These are phyloP conservation scores for Chirona hameri DNA, from an alignment of 2,888 invertebrate genomes.

Conservation along the genomic window DNA sequence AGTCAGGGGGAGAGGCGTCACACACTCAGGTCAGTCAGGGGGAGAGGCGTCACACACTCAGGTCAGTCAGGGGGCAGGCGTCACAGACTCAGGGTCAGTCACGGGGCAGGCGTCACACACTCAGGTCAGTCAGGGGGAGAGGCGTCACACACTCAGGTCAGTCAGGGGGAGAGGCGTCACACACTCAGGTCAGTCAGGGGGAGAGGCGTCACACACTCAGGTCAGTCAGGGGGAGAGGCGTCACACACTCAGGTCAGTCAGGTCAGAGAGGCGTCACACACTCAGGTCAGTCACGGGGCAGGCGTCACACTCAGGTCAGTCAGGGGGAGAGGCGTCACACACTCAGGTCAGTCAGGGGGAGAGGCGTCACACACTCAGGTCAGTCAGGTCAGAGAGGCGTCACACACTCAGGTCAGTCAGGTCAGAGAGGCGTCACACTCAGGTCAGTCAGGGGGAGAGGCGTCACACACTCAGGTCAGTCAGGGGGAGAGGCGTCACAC, in stretches of 20 bases:
- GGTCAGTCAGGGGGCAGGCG: no score
- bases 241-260: neutral
- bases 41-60: neutral
- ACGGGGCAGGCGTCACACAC: neutral
- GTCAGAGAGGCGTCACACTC: neutral
- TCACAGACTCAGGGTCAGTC: no score
- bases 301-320: conserved; percentile 7
- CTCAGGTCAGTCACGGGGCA: neutral
- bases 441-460: no score
- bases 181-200: neutral
- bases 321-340: neutral
- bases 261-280: no score
- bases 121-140: neutral
- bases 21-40: neutral
- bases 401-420: conserved; percentile 2
- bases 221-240: neutral
- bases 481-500: neutral
- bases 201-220: neutral
- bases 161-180: no score
- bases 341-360: neutral
- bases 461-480: neutral
- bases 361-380: no score
- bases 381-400: neutral
- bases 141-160: neutral
- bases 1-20: neutral